Conservation (phyloP, 2,797 vertebrate species). For the Sebastes elongatus region DNA sequence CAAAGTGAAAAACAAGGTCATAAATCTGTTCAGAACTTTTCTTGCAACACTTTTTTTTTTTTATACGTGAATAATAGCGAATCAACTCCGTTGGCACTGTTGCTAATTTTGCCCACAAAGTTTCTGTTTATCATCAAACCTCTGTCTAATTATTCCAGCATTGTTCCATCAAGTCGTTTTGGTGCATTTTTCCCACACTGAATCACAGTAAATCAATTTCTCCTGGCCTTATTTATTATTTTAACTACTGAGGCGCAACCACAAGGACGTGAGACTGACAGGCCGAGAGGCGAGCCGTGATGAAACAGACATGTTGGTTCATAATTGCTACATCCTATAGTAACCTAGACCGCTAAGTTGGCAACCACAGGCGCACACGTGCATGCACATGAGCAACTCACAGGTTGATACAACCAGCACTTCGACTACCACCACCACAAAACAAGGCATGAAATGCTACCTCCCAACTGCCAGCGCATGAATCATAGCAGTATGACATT, state of each 20-base stretch:
- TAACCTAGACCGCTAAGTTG: slow-evolving; percentile 11
- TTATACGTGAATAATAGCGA: not conserved
- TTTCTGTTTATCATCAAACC: slow-evolving; percentile 24
- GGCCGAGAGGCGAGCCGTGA: slow-evolving; percentile 24
- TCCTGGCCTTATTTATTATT: slow-evolving; percentile 22
- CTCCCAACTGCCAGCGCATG: slow-evolving; percentile 51
- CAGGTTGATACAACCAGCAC: slow-evolving; percentile 30
- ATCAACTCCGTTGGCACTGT: not conserved
- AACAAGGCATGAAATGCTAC: slow-evolving; percentile 58
- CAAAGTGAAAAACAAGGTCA: not conserved
- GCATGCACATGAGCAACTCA: slow-evolving; percentile 9
- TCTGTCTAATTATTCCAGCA: slow-evolving; percentile 15
- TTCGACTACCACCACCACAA: slow-evolving; percentile 26
- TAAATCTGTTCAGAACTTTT: not conserved
- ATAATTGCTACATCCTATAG: slow-evolving; percentile 21
- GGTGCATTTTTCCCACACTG: not conserved
- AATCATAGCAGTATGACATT: slow-evolving; percentile 63
- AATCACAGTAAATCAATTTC: slow-evolving; percentile 23
- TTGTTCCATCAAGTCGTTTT: slow-evolving; percentile 1
- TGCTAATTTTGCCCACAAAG: slow-evolving; percentile 1
- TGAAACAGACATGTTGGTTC: slow-evolving; percentile 22
- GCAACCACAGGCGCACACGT: not conserved
- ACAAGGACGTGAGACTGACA: slow-evolving; percentile 16
- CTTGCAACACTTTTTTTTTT: not conserved
- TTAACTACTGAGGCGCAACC: slow-evolving; percentile 21